Evolutionary conservation across 2,888 invertebrate genomes (phyloP), one percentile per base, ranked within the genome.

Genomic region (Parapristionchus giblindavisi): DNA sequence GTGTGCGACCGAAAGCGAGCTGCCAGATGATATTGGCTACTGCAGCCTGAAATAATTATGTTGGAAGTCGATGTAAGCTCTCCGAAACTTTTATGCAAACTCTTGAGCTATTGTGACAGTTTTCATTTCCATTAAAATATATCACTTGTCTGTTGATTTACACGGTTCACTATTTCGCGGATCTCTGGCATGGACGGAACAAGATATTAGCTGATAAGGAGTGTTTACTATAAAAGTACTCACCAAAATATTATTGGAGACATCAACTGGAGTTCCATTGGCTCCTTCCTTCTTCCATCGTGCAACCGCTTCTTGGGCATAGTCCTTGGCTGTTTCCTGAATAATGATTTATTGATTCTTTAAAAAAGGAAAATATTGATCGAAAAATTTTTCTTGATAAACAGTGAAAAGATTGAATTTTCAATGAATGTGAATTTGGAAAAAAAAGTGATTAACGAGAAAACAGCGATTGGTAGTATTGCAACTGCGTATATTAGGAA

Each of bases 1-100:
- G 63, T 4, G 63, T 65, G 24, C 63, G 63, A 0, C 63, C 63
- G 43, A 65, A 65, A 21, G 63, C 36, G 2, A 65, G 63, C 5
- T 43, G 63, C 63, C 63, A 65, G 27, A 65, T 65, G 14, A 65
- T 14, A 36, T 65, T 65, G 29, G 63, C 40, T 3, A 65, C 63
- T 14, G 29, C 63, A 48, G 27, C 27, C 63, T 65, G 63, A n/a
- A n/a, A n/a, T n/a, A n/a, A n/a, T n/a, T 38, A 21, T 36, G 8
- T 58, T 58, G 32, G 27, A 14, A 8, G 24, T n/a, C 21, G 54
- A 54, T 6, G 5, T n/a, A 5, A 6, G 4, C 24, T 6, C 24
- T 54, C n/a, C n/a, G 24, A 56, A 27, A 27, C 8, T 56, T 4
- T 29, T 11, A 56, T 52, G 11, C n/a, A n/a, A n/a, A n/a, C n/a